Evolutionary conservation across 2,113 vertebrate species (phyloP), one percentile per base, ranked within the genome.

Genomic region (Bothrops jararaca): DNA sequence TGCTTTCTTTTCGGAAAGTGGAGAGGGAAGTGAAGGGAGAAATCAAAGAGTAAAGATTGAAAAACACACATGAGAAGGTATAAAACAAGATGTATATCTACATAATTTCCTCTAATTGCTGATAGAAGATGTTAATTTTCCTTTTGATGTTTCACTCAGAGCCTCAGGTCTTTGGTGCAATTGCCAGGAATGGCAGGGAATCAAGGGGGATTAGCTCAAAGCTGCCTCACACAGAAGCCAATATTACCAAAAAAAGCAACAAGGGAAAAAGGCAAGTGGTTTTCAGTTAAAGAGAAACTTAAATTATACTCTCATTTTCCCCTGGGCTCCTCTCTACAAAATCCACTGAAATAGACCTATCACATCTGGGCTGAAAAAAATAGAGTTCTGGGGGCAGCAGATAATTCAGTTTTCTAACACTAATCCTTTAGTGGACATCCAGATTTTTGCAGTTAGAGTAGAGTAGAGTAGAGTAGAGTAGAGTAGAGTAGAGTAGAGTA

Each of bases 31-130:
- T 96, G 97, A 94, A 96, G 97, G 96, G 23, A 94, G 97, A 96
- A 98, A 98, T 97, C 97, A 98, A 98, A 98, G 97, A 97, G 95
- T 24, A 94, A 97, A 96, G 96, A 97, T 96, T 97, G 97, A 97
- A 98, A 98, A 98, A 98, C 97, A 97, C 96, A 97, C 96, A 96
- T 96, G 96, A 96, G 97, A 97, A 98, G 97, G 97, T 97, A 98
- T 96, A 97, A 97, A 97, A 97, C 97, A 98, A 97, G 98, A 98
- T 98, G 98, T 97, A 98, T 98, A 98, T 97, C 97, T 96, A 95
- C 97, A 97, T 97, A 98, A 98, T 98, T 97, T 97, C 98, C 97
- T 98, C 97, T 98, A 98, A 98, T 98, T 98, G 98, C 98, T 98
- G 96, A 97, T 98, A 97, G 97, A 97, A 98, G 97, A 98, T 98